Evolutionary conservation across 2,797 vertebrate species (phyloP), one percentile per base, ranked within the genome.

Genomic region (Buphagus erythrorhynchus): DNA sequence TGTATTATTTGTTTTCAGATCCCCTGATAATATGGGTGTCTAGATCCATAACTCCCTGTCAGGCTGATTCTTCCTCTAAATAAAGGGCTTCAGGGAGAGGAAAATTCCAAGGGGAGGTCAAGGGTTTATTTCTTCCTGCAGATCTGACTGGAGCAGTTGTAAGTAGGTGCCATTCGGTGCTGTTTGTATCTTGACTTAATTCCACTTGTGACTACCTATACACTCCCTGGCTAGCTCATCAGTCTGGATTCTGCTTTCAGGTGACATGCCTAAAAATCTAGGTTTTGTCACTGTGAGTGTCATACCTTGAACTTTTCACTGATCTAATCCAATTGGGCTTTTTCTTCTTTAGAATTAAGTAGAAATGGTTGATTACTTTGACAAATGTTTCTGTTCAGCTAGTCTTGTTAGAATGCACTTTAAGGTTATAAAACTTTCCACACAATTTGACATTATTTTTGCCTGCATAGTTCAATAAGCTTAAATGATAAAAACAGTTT

Each of bases 11-110:
- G 20, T 76, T 88, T 80, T 86, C 57, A 71, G 25, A 13, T 14
- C 8, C 5, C 14, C 7, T 28, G 17, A 18, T 66, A 43, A 36
- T 1, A 1, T 43, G 29, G 2, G 1, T 66, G 16, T 69, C 24
- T 62, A 54, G 45, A 43, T 73, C 17, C 11, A 2, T 40, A 79
- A 28, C 11, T 76, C 13, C 35, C 4, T 51, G 54, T 54, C 66
- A 35, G 35, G 5, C 24, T 66, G 17, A 59, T 38, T 66, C 19
- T 43, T 35, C 9, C 26, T 73, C 14, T 69, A 54, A 76, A 9
- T 69, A 25, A 73, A 24, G 25, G 36, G 22, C n/a, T 61, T 85
- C 49, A 67, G n/a, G 42, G 22, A 78, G 16, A 45, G 13, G 21
- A 5, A 7, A 68, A 57, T 45, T 78, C 33, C 45, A 38, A 42